These are phyloP conservation scores for Erebia aethiops DNA, from an alignment of 2,888 invertebrate species.

Conservation along the genomic window DNA sequence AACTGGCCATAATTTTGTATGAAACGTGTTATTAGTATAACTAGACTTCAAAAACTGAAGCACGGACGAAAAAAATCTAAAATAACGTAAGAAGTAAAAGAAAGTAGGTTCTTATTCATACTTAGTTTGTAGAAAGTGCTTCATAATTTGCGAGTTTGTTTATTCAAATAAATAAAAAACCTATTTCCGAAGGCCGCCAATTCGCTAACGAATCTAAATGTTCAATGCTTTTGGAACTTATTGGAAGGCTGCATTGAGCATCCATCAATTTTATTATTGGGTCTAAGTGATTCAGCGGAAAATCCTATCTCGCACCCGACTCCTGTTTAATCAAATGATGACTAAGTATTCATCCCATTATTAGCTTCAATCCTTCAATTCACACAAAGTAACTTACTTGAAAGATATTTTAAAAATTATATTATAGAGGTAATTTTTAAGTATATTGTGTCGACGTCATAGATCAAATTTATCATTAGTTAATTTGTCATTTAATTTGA, in stretches of 20 bases:
- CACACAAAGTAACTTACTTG: constrained; percentile 18
- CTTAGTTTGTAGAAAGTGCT: not conserved
- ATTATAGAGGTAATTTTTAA: too few species aligned
- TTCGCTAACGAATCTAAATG: constrained; percentile 22
- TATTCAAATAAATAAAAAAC: constrained; percentile 5
- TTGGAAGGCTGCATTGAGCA: constrained; percentile 32
- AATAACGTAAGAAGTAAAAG: not conserved
- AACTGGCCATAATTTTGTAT: constrained; percentile 1
- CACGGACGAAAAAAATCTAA: not conserved
- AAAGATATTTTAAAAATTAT: not conserved
- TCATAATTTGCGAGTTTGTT: not conserved
- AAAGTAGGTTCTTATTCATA: not conserved
- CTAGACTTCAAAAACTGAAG: not conserved
- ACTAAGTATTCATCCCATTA: constrained; percentile 38
- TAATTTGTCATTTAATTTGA: too few species aligned
- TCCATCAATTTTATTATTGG: constrained; percentile 70
- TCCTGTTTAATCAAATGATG: constrained; percentile 63
- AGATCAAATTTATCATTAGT: too few species aligned
- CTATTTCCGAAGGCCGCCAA: constrained; percentile 19
- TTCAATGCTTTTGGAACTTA: constrained; percentile 24
- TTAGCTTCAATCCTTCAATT: constrained; percentile 37
- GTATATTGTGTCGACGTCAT: too few species aligned
- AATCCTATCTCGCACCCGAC: constrained; percentile 56
- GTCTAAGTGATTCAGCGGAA: constrained; percentile 61
- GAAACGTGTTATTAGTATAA: not conserved